Percentiles rank a stretch among this genome's conserved stretches.
Evolutionary conservation across 2,888 invertebrate genomes (phyloP).

Genomic region (Oligia latruncula): DNA sequence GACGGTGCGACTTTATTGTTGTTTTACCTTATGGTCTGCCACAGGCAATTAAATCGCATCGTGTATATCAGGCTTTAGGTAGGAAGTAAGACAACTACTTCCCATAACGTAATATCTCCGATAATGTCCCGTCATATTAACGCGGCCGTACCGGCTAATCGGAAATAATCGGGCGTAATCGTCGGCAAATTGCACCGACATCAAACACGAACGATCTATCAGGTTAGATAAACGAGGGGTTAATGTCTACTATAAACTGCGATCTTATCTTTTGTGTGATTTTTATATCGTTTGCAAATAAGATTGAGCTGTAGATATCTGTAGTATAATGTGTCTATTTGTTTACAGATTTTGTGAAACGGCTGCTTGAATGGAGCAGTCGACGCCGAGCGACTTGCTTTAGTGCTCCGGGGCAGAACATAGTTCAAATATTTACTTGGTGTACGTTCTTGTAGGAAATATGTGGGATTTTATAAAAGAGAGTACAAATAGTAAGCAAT

Average conservation of each 20-base stretch:
- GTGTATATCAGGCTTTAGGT: not conserved
- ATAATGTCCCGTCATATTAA: constrained; percentile 46
- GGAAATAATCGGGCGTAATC: constrained; percentile 38
- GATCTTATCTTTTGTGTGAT: constrained; percentile 47
- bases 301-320: constrained; percentile 12
- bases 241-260: constrained; percentile 55
- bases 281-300: constrained; percentile 48
- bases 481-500: not conserved
- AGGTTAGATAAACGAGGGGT: constrained; percentile 64
- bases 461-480: not conserved
- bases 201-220: constrained; percentile 58
- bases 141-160: constrained; percentile 43
- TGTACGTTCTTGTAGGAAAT: not conserved
- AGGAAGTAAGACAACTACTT: not conserved
- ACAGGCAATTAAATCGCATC: not conserved
- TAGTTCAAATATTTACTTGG: constrained; percentile 27
- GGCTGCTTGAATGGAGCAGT: not conserved
- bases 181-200: constrained; percentile 55
- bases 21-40: not conserved
- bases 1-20: not conserved
- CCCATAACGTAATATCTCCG: constrained; percentile 28
- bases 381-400: not conserved
- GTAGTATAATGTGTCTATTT: constrained; percentile 43
- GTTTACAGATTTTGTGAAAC: not conserved
- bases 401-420: constrained; percentile 4